These are phyloP conservation scores for Balanococcus diminutus DNA, from an alignment of 2,888 invertebrate genomes.

Conservation along the genomic window DNA sequence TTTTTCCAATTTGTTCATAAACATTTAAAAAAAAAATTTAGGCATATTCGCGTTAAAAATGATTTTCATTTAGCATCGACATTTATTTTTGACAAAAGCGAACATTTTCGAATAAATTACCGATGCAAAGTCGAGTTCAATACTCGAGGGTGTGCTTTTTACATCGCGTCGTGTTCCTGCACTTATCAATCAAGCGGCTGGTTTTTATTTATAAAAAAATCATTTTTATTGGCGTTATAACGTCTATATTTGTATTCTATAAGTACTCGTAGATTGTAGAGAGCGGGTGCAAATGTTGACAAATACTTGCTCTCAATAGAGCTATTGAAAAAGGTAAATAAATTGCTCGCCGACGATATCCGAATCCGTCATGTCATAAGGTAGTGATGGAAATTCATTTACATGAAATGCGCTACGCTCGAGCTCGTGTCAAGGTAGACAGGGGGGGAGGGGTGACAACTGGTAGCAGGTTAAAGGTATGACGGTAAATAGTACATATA, in stretches of 20 bases:
- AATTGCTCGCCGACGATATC: not conserved
- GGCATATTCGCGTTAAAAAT: too few species aligned
- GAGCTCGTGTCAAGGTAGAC: not conserved
- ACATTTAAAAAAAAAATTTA: too few species aligned
- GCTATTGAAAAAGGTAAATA: not conserved
- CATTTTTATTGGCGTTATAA: not conserved
- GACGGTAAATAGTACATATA: not conserved
- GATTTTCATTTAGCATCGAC: too few species aligned
- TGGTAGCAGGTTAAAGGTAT: not conserved
- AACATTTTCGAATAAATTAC: too few species aligned
- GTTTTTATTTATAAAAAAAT: not conserved
- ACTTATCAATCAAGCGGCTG: too few species aligned
- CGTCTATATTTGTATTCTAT: too few species aligned
- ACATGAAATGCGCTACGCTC: constrained; percentile 2
- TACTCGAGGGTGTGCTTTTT: not conserved
- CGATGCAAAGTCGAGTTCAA: not conserved
- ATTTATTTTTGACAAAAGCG: too few species aligned
- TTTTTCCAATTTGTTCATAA: too few species aligned
- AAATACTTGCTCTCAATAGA: constrained; percentile 1
- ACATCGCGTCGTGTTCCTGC: too few species aligned
- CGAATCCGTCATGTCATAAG: not conserved
- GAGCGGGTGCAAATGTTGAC: constrained; percentile 2
- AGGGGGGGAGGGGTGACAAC: not conserved
- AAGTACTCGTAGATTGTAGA: not conserved
- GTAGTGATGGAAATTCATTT: not conserved